Base-by-base conservation (phyloP, 2,888 invertebrate genomes). In the Pyrochroa serraticornis region DNA sequence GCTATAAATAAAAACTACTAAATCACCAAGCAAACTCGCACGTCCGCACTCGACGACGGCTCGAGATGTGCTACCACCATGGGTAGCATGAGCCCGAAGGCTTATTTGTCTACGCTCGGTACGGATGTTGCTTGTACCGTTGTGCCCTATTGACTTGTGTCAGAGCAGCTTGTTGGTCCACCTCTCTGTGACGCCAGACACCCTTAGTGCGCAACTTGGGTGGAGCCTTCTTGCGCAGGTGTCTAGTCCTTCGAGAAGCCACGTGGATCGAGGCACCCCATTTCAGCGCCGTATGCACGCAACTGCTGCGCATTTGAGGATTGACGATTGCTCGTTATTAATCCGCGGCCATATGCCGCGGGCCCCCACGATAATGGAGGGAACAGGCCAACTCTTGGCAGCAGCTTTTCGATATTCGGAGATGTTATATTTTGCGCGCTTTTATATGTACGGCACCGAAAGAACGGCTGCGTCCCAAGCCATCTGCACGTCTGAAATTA, bases 261-360 rank as follows among this genome's bases (percentile, higher is more conserved):
- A 9, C 3, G 37, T 47, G 47, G 7, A 47, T 47, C 6, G 47
- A 13, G 6, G 5, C 9, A 12, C 47, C 47, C 47, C 47, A 47
- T 10, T 47, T 47, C 0, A 64, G 54, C 1, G 47, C 55, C 1
- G 47, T 33, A 22, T 58, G 43, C 0, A 67, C 60, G 34, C 57
- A 55, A 33, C 52, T 54, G 7, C 36, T 30, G 10, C 56, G 62
- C 1, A 64, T 34, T 1, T 8, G 13, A 7, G 39, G 22, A 0
- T 53, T 36, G 1, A 65, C n/a, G 52, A 51, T 5, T 44, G 12
- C 0, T 34, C 13, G 0, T 41, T n/a, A 35, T 67, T 70, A 34
- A 44, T 36, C 1, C 58, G 14, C 9, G 67, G 67, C 70, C 69
- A 70, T 7, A 65, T 60, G 6, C 70, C 68, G 6, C 67, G 44